Evolutionary conservation across 2,113 vertebrate genomes (phyloP), one percentile per base, ranked within the genome.

Genomic region (Spilogale gracilis): DNA sequence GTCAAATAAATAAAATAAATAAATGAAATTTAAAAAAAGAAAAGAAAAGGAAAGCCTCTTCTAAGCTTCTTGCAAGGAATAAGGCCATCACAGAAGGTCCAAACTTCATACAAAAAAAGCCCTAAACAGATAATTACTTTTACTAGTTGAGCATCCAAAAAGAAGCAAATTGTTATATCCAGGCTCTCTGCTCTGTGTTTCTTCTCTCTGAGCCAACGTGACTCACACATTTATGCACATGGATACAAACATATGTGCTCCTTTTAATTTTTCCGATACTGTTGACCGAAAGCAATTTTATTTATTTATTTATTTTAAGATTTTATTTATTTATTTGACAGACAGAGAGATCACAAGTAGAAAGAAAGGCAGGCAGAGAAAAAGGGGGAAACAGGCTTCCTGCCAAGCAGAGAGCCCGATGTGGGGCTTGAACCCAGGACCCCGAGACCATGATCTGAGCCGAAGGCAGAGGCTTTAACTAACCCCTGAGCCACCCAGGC

Each of bases 251-350:
- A 8, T 16, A 38, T 38, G 45, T 30, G 4, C 0, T 14, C 23
- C 23, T 90, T 93, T 88, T 82, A 50, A 90, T 9, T 92, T 80
- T 93, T n/a, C 23, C 60, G 6, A 83, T 89, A 38, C n/a, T 82
- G 50, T 52, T 58, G 45, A 86, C 13, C 8, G 32, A 85, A 85
- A 87, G 43, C 23, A 20, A 63, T 74, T 61, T 84, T 43, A 83
- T 71, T 89, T 74, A 67, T 61, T 84, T 43, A 83, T 71, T 89
- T 74, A 38, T 38, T 38, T 38, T 38, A 38, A 38, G 38, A 38
- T 38, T 38, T 38, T 38, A 38, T 38, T 38, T 38, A 38, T 38
- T 38, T 38, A 38, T 38, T 38, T 38, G 38, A 38, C 38, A 38
- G 38, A 38, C 38, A 38, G 38, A 38, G 38, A 38, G 38, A 38